Evolutionary conservation across 1,140 invertebrate genomes (phyloP).

Genomic region (Adelges cooleyi): DNA sequence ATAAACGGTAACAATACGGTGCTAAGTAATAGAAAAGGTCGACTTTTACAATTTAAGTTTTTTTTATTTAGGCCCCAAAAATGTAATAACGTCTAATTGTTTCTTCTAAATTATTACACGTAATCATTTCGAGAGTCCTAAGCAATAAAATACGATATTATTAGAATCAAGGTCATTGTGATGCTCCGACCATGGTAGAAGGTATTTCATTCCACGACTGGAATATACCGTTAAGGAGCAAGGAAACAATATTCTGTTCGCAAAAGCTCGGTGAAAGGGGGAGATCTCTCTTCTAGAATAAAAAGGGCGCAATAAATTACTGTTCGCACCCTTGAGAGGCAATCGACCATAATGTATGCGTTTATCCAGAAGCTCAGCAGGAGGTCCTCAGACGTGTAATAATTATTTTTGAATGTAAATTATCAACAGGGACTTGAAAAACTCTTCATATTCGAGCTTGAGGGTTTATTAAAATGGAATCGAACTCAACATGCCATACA

Average conservation of each 20-base stretch:
- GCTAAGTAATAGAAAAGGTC: too few relatives aligned
- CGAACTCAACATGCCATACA: neutral
- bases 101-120: neutral
- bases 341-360: slow-evolving; percentile 29
- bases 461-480: neutral
- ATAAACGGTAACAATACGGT: too few relatives aligned
- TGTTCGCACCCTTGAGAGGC: slow-evolving; percentile 26
- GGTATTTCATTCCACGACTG: slow-evolving; percentile 8
- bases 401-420: slow-evolving; percentile 27
- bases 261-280: slow-evolving; percentile 20
- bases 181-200: neutral
- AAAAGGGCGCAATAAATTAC: slow-evolving; percentile 27
- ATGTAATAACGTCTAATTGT: too few relatives aligned
- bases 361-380: slow-evolving; percentile 24
- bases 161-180: neutral
- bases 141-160: slow-evolving; percentile 12
- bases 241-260: slow-evolving; percentile 17
- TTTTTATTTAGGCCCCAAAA: too few relatives aligned
- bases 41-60: too few relatives aligned
- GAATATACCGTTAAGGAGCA: neutral
- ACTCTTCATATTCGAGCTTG: neutral
- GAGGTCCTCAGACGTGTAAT: slow-evolving; percentile 24
- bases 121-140: neutral
- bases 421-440: slow-evolving; percentile 1
- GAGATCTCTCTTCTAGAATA: slow-evolving; percentile 12